These are phyloP conservation scores for Apis dorsata DNA, from an alignment of 1,140 invertebrate genomes.

Conservation along the genomic window DNA sequence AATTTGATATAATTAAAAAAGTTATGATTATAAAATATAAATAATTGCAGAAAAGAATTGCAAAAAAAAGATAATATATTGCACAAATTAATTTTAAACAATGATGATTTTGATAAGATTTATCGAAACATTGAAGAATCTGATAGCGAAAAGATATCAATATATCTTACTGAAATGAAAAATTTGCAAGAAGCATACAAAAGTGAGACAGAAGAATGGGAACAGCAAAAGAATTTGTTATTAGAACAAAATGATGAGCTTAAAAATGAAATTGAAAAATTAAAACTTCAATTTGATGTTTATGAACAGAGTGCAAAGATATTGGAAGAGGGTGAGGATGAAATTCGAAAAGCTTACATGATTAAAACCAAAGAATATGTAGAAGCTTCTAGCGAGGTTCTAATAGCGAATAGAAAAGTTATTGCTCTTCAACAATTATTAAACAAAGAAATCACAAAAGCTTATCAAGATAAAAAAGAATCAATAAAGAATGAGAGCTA, in stretches of 20 bases:
- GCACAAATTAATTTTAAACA: constrained; percentile 46
- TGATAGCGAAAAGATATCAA: constrained; percentile 63
- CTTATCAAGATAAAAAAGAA: constrained; percentile 71
- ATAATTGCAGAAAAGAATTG: constrained; percentile 66
- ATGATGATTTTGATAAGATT: constrained; percentile 36
- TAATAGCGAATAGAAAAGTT: constrained; percentile 68
- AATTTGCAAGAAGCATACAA: constrained; percentile 63
- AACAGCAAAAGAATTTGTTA: constrained; percentile 59
- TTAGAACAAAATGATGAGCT: constrained; percentile 59
- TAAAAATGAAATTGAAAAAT: constrained; percentile 52
- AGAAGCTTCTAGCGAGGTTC: constrained; percentile 57
- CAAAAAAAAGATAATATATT: constrained; percentile 65
- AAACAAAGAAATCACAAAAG: constrained; percentile 68
- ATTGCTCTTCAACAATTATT: constrained; percentile 69
- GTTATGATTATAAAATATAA: neutral
- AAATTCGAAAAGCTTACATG: constrained; percentile 55
- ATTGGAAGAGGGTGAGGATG: constrained; percentile 66
- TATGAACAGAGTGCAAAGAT: constrained; percentile 63
- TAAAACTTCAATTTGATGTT: constrained; percentile 63
- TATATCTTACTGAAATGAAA: constrained; percentile 66
- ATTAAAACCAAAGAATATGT: constrained; percentile 63
- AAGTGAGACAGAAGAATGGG: constrained; percentile 65
- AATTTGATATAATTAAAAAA: neutral
- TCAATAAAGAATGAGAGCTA: constrained; percentile 66
- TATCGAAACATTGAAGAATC: constrained; percentile 53